Evolutionary conservation across 2,797 vertebrate species (phyloP).

Genomic region (Erpetoichthys calabaricus): DNA sequence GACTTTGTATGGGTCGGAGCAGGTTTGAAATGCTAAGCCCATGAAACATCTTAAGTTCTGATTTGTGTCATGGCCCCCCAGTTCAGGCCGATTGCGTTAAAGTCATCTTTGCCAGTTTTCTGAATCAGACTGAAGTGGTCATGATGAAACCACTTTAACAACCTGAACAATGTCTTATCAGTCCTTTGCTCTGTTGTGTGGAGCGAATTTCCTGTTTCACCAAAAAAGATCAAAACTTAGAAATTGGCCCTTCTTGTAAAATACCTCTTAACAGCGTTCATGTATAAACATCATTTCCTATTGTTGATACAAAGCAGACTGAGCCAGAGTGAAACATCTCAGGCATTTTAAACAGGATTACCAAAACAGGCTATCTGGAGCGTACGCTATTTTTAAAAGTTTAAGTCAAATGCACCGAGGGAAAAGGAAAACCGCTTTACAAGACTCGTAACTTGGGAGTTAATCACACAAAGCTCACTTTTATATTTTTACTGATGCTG

Average conservation of each 20-base stretch:
- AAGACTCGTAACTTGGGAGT: too few relatives aligned
- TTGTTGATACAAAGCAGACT: slow-evolving; percentile 11
- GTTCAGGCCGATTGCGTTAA: too few relatives aligned
- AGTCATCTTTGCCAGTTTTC: too few relatives aligned
- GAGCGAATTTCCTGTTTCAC: slow-evolving; percentile 6
- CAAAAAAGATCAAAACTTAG: slow-evolving; percentile 4
- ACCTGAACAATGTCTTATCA: slow-evolving; percentile 4
- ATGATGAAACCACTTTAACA: neutral
- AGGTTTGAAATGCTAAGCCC: too few relatives aligned
- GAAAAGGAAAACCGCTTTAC: too few relatives aligned
- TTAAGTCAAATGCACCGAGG: too few relatives aligned
- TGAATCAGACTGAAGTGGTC: too few relatives aligned
- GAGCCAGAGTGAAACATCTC: slow-evolving; percentile 6
- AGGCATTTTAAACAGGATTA: slow-evolving; percentile 9
- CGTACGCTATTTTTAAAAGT: slow-evolving; percentile 9
- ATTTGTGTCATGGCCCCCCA: too few relatives aligned
- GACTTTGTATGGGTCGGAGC: too few relatives aligned
- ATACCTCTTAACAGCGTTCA: slow-evolving; percentile 7
- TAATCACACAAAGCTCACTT: too few relatives aligned
- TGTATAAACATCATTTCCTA: slow-evolving; percentile 15
- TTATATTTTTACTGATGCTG: too few relatives aligned
- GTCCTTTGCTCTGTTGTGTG: neutral
- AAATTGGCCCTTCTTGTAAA: slow-evolving; percentile 2
- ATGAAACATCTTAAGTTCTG: too few relatives aligned
- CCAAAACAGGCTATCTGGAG: slow-evolving; percentile 10